Evolutionary conservation across 2,797 vertebrate genomes (phyloP), one percentile per base, ranked within the genome.

Genomic region (Sciurus carolinensis): DNA sequence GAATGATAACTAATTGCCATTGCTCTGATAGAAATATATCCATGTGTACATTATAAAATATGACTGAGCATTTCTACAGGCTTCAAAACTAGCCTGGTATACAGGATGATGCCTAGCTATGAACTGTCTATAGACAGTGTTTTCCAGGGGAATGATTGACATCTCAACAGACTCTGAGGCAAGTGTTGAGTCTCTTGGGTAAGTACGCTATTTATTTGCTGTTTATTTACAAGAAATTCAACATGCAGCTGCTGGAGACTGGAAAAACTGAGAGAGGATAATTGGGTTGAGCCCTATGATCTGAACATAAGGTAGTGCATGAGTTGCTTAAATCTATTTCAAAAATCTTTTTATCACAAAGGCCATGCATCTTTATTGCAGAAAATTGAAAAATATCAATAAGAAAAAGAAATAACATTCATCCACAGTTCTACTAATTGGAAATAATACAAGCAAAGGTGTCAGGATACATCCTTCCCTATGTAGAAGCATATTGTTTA

Each of bases 1-100:
- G 84, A 73, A 59, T 79, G 47, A 62, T 87, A 75, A 54, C 82
- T 36, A 39, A 73, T 81, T 1, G 5, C 82, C 67, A 92, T 93
- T 94, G 83, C 62, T 93, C 72, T 80, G 42, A 11, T 52, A 50
- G 94, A 96, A 90, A 91, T 87, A 50, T 47, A 75, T 28, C 50
- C 85, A 62, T 22, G 2, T 22, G 4, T 82, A 24, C 73, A 30
- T 11, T 81, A 42, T 73, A 77, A 77, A 92, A 64, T 47, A 14
- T 26, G 33, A 47, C 73, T 52, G 47, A 64, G 44, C 24, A n/a
- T 87, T 95, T 87, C 85, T 73, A 64, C 14, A 69, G 84, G 26
- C 67, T 95, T 95, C 85, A n/a, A 39, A 82, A 36, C 26, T 86
- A 69, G 7, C 66, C 15, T 47, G 72, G 14, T 26, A 1, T 15